A percentile compares a stretch with the other conserved stretches of the same genome.
Evolutionary conservation across 2,113 vertebrate genomes (phyloP).

Genomic region (Muntiacus reevesi): DNA sequence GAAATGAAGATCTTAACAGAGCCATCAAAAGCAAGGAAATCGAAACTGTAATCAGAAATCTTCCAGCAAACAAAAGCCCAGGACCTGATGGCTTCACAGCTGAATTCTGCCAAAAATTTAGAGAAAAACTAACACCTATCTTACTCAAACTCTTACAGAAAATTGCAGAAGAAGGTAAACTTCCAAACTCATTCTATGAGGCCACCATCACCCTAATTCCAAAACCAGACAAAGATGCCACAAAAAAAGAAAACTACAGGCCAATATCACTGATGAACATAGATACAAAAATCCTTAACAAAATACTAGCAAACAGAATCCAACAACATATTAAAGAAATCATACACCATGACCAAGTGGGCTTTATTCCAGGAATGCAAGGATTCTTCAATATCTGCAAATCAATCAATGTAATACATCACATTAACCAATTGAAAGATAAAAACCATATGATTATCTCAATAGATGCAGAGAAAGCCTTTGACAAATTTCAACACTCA

Average conservation of each 20-base stretch:
- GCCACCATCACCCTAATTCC: background rate
- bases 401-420: background rate
- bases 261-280: background rate
- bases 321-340: background rate
- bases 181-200: background rate
- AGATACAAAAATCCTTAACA: background rate
- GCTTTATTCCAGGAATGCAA: background rate
- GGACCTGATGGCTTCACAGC: background rate
- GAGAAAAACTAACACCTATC: background rate
- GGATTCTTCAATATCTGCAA: background rate
- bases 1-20: background rate
- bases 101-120: background rate
- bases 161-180: background rate
- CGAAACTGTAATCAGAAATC: background rate
- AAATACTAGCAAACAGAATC: background rate
- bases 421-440: background rate
- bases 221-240: background rate
- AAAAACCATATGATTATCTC: background rate
- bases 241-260: background rate
- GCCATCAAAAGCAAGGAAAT: background rate
- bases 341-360: background rate
- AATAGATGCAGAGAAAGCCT: background rate
- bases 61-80: background rate
- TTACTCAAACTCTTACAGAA: background rate
- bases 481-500: background rate